Evolutionary conservation across 2,797 vertebrate genomes (phyloP).

Genomic region (Xenentodon cancila): DNA sequence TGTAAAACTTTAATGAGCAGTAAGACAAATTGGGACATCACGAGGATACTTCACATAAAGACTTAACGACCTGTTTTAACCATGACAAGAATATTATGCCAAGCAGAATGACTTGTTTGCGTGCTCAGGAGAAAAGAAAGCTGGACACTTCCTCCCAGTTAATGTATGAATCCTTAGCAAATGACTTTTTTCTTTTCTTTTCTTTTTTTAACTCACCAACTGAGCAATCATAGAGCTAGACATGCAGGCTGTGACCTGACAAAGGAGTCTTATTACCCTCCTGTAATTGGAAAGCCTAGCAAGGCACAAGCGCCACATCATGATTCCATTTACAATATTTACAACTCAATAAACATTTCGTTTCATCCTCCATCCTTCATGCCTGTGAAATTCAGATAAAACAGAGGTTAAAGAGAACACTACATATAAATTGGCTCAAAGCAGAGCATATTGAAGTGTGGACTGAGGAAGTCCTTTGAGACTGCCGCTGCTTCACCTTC

Average conservation of each 20-base stretch:
- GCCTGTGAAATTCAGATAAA: conserved; percentile 76
- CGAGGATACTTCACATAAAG: conserved; percentile 56
- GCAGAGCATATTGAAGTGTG: conserved; percentile 68
- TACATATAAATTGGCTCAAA: conserved; percentile 78
- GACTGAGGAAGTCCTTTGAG: conserved; percentile 62
- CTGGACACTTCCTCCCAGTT: conserved; percentile 21
- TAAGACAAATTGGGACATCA: conserved; percentile 57
- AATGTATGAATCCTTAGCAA: conserved; percentile 30
- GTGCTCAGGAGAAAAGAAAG: conserved; percentile 24
- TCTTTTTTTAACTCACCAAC: conserved; percentile 27
- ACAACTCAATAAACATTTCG: conserved; percentile 82
- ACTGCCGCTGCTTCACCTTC: conserved; percentile 53
- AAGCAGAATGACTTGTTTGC: conserved; percentile 19
- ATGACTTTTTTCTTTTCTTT: conserved; percentile 35
- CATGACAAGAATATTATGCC: conserved; percentile 43
- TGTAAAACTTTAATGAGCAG: conserved; percentile 54
- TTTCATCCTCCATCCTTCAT: conserved; percentile 75
- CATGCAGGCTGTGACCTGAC: conserved; percentile 69
- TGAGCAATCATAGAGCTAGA: conserved; percentile 54
- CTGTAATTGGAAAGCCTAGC: conserved; percentile 78
- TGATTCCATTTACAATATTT: conserved; percentile 81
- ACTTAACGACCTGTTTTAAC: conserved; percentile 57
- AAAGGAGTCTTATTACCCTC: conserved; percentile 77
- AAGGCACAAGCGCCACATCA: conserved; percentile 59
- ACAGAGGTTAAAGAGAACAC: conserved; percentile 75